Conservation (phyloP, 2,888 invertebrate genomes). For the Perizoma flavofasciatum region DNA sequence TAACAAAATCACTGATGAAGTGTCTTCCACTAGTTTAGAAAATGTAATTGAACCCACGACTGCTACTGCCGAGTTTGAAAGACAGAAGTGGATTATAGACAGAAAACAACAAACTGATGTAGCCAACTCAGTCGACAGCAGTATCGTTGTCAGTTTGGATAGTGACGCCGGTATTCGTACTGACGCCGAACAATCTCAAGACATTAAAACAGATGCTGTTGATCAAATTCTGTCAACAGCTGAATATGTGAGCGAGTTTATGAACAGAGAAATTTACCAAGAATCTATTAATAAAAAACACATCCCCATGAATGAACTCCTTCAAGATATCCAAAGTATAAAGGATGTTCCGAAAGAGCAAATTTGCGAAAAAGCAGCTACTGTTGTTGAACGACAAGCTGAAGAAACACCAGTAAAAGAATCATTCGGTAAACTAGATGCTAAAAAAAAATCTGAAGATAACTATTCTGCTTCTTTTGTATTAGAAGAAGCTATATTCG, state of each 20-base stretch:
- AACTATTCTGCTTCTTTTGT: conserved; percentile 46
- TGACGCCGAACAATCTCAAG: conserved; percentile 11
- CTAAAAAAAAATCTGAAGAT: conserved; percentile 40
- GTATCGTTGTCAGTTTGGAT: conserved; percentile 1
- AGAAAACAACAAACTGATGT: conserved; percentile 5
- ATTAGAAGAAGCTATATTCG: conserved; percentile 84
- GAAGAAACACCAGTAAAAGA: conserved; percentile 2
- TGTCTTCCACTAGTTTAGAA: conserved; percentile 52
- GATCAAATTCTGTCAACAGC: conserved; percentile 7
- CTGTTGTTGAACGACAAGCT: conserved; percentile 1
- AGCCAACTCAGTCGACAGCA: neutral
- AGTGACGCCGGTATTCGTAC: conserved; percentile 4
- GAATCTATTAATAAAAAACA: conserved; percentile 11
- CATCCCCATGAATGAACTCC: neutral
- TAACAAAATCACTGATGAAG: conserved; percentile 56
- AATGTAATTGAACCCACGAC: conserved; percentile 15
- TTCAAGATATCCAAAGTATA: neutral
- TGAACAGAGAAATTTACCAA: conserved; percentile 26
- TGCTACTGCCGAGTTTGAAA: conserved; percentile 6
- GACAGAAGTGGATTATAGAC: neutral
- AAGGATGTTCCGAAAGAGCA: neutral
- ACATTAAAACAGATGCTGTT: neutral
- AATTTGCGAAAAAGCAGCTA: neutral
- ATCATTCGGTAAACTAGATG: neutral
- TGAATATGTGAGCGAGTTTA: conserved; percentile 24